These are phyloP conservation scores for Cranoglanis bouderius DNA, from an alignment of 2,113 vertebrate species.

Conservation along the genomic window DNA sequence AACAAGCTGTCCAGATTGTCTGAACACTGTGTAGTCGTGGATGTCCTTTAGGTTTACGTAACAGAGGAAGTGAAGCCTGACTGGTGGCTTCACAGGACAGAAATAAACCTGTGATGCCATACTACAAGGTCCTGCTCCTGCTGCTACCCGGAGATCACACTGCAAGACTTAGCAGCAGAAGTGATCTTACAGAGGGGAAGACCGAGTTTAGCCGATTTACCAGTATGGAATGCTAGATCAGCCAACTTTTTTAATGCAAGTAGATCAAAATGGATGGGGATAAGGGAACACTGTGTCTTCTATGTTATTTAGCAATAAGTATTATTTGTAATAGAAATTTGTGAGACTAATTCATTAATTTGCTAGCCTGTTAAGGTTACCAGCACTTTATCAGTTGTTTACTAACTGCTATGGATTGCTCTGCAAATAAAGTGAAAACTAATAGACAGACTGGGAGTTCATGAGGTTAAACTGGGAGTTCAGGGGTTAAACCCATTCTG, in stretches of 20 bases:
- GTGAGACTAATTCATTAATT: neutral
- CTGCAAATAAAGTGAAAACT: neutral
- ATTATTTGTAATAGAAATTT: neutral
- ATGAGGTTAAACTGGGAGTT: neutral
- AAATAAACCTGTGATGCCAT: conserved; percentile 57
- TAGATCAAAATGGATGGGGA: neutral
- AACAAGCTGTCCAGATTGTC: neutral
- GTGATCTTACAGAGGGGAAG: conserved; percentile 48
- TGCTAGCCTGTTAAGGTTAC: neutral
- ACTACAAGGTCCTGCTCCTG: conserved; percentile 70
- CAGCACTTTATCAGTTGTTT: neutral
- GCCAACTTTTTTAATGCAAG: neutral
- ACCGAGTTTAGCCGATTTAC: conserved; percentile 64
- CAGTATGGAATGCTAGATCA: neutral
- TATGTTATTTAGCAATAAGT: neutral
- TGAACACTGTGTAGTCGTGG: neutral
- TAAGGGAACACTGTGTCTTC: neutral
- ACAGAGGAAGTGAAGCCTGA: neutral
- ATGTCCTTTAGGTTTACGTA: conserved; percentile 6
- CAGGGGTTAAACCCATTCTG: neutral
- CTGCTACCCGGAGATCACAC: conserved; percentile 81
- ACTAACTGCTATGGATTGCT: neutral
- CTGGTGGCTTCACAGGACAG: conserved; percentile 73
- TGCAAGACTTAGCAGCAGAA: conserved; percentile 83
- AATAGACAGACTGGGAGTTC: neutral